Base-by-base conservation (phyloP, 2,888 invertebrate genomes). In the Pseudolycoriella hygida region DNA sequence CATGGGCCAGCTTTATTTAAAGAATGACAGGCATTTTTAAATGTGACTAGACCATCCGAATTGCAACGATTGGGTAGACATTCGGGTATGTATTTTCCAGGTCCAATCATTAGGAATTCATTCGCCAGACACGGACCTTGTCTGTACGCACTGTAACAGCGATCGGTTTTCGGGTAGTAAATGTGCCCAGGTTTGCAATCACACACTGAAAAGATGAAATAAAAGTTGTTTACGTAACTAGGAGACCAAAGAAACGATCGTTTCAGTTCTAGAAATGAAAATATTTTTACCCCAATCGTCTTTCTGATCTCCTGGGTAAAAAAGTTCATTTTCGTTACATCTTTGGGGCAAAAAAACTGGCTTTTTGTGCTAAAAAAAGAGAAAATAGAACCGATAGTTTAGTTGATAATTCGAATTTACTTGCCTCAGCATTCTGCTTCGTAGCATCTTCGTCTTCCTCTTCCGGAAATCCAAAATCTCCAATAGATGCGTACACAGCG, bases 281-380 rank as follows among this genome's bases (percentile, higher is more conserved):
- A 78, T n/a, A n/a, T n/a, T n/a, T 25, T 25, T 25, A 25, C 25
- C 71, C 77, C 77, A 79, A 51, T 76, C 74, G 48, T 72, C 71
- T 42, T 62, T 65, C 51, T 74, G 73, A 52, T 75, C 73, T 2
- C 78, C 78, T 0, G 80, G 78, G 57, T 80, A 82, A 6, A 72
- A 68, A 1, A 77, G 57, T 62, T 82, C 77, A 56, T 76, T 74
- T 38, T 65, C 64, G 2, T 73, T 69, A 55, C 82, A 83, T 53
- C 62, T 64, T 1, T 69, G 65, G 1, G 77, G 77, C 19, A 71
- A 61, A 50, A 61, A 73, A 2, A 78, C 60, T 8, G 80, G 78
- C 46, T 62, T 60, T 4, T 76, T 65, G 50, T 68, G 60, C 72
- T 72, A 59, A 37, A 52, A 34, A 14, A 34, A 34, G 15, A 14